phyloP scores from a whole-genome alignment of 2,113 vertebrate genomes.

The Jacana jacana region DNA sequence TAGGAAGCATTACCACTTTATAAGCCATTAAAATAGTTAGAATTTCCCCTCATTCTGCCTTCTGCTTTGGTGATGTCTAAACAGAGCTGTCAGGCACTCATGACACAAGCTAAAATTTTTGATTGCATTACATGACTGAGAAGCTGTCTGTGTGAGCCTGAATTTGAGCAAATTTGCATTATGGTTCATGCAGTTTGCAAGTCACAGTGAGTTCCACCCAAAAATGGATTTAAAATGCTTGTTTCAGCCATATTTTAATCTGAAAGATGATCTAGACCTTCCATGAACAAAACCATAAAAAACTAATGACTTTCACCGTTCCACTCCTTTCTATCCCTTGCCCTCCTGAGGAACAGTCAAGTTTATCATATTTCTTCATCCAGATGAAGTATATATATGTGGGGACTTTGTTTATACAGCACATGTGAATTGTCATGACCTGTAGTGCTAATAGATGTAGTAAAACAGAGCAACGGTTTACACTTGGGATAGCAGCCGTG shows the following conservation, averaged over 20 bases:
- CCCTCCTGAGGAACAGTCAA: background rate
- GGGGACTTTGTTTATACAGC: background rate
- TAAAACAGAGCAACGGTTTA: background rate
- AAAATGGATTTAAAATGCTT: background rate
- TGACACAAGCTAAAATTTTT: background rate
- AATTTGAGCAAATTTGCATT: background rate
- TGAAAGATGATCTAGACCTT: background rate
- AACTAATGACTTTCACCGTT: background rate
- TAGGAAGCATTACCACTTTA: background rate
- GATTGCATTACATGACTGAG: background rate
- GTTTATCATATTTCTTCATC: background rate
- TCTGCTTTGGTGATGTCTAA: background rate
- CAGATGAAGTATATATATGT: background rate
- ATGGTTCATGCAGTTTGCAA: background rate
- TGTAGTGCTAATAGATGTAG: background rate
- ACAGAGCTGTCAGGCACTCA: background rate
- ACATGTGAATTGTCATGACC: background rate
- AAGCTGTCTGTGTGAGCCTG: background rate
- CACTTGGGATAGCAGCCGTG: background rate
- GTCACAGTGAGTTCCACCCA: background rate
- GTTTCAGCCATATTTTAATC: background rate
- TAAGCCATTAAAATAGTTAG: background rate
- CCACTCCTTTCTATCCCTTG: background rate
- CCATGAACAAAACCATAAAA: background rate
- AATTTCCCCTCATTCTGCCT: background rate